Percentiles rank a stretch among this genome's conserved stretches.
These are phyloP conservation scores for Sebastes miniatus DNA, from an alignment of 2,797 vertebrate species.

Conservation along the genomic window DNA sequence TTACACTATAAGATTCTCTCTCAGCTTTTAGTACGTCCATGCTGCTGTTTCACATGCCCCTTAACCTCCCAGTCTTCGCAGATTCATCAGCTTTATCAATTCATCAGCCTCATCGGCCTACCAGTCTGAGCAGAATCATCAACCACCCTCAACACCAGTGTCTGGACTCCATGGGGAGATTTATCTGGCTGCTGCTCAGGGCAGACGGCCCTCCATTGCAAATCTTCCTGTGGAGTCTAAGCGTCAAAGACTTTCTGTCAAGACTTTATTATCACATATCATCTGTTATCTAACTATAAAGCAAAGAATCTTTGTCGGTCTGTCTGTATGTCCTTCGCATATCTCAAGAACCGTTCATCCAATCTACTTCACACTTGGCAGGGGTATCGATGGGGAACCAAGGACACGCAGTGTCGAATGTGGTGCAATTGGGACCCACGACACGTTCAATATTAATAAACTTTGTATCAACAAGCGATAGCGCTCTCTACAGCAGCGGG, in stretches of 20 bases:
- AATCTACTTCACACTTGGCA: no score
- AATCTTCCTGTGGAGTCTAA: not conserved
- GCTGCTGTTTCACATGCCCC: not conserved
- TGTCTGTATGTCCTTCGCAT: not conserved
- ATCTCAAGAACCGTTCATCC: not conserved
- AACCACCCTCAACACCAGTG: not conserved
- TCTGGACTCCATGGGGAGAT: not conserved
- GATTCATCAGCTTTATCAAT: not conserved
- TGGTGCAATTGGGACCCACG: no score
- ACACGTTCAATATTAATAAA: no score
- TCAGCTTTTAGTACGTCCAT: not conserved
- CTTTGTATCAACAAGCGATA: no score
- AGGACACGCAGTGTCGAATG: not conserved
- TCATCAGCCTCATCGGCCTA: not conserved
- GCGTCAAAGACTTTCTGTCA: not conserved
- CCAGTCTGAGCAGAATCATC: not conserved
- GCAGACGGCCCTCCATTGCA: not conserved
- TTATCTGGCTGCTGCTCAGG: not conserved
- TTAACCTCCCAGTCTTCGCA: not conserved
- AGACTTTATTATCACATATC: not conserved
- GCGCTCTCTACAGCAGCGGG: no score
- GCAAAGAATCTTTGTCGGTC: not conserved
- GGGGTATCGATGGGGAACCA: not conserved
- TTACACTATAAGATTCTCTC: not conserved
- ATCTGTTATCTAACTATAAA: not conserved